phyloP scores from a whole-genome alignment of 2,888 invertebrate genomes.

The Rhagophthalmus giganteus region DNA sequence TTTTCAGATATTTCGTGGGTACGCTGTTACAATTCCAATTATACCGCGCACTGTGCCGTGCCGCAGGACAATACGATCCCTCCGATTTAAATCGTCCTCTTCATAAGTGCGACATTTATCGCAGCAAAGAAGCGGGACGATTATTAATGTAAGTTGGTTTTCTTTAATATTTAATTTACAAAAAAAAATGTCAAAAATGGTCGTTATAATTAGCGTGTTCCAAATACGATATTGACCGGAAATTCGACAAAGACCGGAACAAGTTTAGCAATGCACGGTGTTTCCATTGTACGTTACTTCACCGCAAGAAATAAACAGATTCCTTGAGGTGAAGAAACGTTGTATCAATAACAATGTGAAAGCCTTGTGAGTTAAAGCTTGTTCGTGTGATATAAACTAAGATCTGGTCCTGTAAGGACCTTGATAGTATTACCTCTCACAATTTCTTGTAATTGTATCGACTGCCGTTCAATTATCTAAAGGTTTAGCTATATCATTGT shows the following conservation, averaged over 20 bases:
- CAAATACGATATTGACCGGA: slow-evolving; percentile 26
- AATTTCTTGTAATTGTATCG: slow-evolving; percentile 19
- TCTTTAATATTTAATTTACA: too few species aligned
- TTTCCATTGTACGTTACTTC: slow-evolving; percentile 22
- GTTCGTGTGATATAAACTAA: slow-evolving; percentile 11
- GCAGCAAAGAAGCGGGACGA: slow-evolving; percentile 83
- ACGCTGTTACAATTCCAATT: slow-evolving; percentile 93
- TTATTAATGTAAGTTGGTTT: slow-evolving; percentile 84
- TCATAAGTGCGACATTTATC: slow-evolving; percentile 90
- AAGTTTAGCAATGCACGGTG: slow-evolving; percentile 15
- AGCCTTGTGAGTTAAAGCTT: slow-evolving; percentile 10
- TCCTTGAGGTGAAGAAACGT: slow-evolving; percentile 18
- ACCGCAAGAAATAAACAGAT: slow-evolving; percentile 22
- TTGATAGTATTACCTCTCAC: slow-evolving; percentile 25
- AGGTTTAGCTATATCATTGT: slow-evolving; percentile 19
- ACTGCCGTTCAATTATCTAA: slow-evolving; percentile 14
- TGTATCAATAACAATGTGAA: slow-evolving; percentile 25
- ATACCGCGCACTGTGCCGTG: slow-evolving; percentile 79
- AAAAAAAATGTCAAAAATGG: too few species aligned
- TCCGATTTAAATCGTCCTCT: slow-evolving; percentile 72
- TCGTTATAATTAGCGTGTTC: slow-evolving; percentile 2
- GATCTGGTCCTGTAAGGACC: slow-evolving; percentile 27
- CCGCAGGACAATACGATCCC: slow-evolving; percentile 79
- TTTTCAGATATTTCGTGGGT: slow-evolving; percentile 89
- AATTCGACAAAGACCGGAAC: slow-evolving; percentile 25